Conservation (phyloP, 2,888 invertebrate genomes). For the Netelia inedita region DNA sequence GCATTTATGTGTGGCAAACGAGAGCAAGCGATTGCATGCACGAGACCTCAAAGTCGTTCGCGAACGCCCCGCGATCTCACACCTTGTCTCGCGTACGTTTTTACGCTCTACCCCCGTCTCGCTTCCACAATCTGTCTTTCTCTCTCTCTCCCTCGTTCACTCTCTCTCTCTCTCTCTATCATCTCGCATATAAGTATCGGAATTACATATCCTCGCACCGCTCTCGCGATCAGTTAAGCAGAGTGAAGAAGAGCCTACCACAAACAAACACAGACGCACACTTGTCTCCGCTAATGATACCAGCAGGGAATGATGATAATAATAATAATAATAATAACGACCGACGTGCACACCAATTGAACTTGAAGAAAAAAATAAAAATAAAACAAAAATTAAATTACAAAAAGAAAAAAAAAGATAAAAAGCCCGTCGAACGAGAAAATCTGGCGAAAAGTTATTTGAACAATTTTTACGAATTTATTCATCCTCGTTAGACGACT, state of each 20-base stretch:
- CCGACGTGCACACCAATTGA: constrained; percentile 35
- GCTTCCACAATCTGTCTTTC: constrained; percentile 17
- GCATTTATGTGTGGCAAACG: constrained; percentile 51
- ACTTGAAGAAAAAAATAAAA: neutral
- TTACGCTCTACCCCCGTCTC: constrained; percentile 21
- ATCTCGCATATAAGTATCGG: constrained; percentile 56
- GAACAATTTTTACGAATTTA: neutral
- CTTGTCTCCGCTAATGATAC: constrained; percentile 49
- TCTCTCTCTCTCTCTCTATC: constrained; percentile 6
- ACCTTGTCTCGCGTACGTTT: constrained; percentile 50
- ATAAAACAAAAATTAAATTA: neutral
- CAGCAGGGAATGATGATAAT: constrained; percentile 39
- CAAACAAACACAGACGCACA: constrained; percentile 16
- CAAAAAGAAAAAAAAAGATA: neutral
- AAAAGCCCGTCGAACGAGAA: neutral
- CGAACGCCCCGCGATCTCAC: constrained; percentile 62
- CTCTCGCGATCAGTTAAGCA: constrained; percentile 55
- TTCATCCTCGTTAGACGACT: neutral
- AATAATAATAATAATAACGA: constrained; percentile 52
- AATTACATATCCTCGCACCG: constrained; percentile 60
- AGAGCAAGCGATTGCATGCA: constrained; percentile 63
- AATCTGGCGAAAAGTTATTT: neutral
- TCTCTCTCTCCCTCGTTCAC: constrained; percentile 23
- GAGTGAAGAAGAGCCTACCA: constrained; percentile 54
- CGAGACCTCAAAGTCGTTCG: constrained; percentile 48